A percentile compares a stretch with the other conserved stretches of the same genome.
phyloP scores from a whole-genome alignment of 2,113 vertebrate genomes.

The Ranitomeya imitator region DNA sequence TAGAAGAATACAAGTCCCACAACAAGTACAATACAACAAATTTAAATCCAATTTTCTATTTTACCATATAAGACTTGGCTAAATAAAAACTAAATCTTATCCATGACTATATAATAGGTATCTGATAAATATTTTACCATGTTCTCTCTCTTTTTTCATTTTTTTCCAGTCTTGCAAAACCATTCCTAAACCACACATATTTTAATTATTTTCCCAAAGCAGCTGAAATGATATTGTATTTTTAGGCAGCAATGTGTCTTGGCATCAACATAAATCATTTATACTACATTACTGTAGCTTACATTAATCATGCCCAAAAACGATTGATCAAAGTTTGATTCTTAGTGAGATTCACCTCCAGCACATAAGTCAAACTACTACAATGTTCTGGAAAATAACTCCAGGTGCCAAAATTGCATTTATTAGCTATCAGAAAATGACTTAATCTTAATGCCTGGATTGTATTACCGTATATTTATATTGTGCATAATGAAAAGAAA shows the following conservation, averaged over 20 bases:
- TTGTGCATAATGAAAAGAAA: background rate
- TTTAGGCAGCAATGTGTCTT: background rate
- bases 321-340: constrained; percentile 16
- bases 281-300: constrained; percentile 3
- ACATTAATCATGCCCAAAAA: constrained; percentile 34
- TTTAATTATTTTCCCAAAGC: background rate
- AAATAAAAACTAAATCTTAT: constrained; percentile 16
- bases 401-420: background rate
- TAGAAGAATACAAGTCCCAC: background rate
- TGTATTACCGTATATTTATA: background rate
- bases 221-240: constrained; percentile 10
- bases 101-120: background rate
- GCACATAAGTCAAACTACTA: constrained; percentile 28
- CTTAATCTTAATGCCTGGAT: background rate
- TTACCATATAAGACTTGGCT: background rate
- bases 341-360: constrained; percentile 14
- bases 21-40: background rate
- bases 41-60: background rate
- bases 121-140: background rate
- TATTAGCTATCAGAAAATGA: background rate
- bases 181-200: background rate
- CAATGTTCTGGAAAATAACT: background rate
- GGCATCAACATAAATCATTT: constrained; percentile 38
- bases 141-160: background rate
- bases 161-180: background rate